Base-by-base conservation (phyloP, 2,797 vertebrate genomes). In the Cirrhinus molitorella region DNA sequence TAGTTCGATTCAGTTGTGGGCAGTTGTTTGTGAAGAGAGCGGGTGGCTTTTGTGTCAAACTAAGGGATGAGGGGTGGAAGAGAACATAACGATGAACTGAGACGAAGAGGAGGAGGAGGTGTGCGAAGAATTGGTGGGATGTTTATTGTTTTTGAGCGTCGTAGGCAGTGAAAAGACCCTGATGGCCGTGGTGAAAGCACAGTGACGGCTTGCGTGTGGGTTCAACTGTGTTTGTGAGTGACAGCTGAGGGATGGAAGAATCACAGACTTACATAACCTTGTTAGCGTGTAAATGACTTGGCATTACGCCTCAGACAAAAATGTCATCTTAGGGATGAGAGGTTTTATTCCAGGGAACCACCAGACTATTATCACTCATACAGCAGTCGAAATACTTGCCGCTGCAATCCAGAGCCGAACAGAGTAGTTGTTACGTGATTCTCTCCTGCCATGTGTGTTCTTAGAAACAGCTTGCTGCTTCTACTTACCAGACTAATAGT, bases 91-190 rank as follows among this genome's bases (percentile, higher is more conserved):
- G 25, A 72, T 78, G 55, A 78, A 72, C n/a, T 53, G 67, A 61
- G 45, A 63, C 19, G 65, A 57, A 43, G 71, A 76, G 63, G 79
- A 49, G 63, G 40, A 71, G 40, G 81, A 76, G 74, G 49, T 76
- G 55, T 66, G 71, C 10, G 17, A 57, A 40, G 37, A 81, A 49
- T 61, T 43, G 43, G 79, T 71, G 79, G 55, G n/a, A 40, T 73
- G 68, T 53, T 79, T 79, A 73, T 84, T 84, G 68, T 84, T 76
- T 76, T 73, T 79, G 76, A 51, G 45, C 51, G 13, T 84, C 28
- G 31, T 84, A 49, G 78, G 83, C 70, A 51, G 65, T 40, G 3
- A 81, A 85, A 81, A 23, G 37, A 25, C 51, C 31, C n/a, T 43
- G 47, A 40, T 53, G 16, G n/a, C 59, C n/a, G 1, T 28, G 5